Evolutionary conservation across 2,797 vertebrate species (phyloP), one percentile per base, ranked within the genome.

Genomic region (Buphagus erythrorhynchus): DNA sequence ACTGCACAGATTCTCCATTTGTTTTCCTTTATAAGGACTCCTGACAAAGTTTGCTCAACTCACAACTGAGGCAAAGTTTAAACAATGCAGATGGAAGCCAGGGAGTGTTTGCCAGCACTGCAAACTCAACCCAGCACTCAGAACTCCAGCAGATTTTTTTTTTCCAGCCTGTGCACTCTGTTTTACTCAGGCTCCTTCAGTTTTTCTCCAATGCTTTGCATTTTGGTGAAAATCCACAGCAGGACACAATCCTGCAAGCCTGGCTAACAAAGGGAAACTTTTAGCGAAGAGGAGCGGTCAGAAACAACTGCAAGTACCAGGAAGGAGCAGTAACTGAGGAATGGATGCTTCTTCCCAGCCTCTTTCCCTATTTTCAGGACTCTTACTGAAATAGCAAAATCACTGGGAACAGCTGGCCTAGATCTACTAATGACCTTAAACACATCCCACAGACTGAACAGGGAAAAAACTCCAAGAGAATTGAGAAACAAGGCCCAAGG

Each of bases 11-110:
- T 72, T 68, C 67, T 65, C 36, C 54, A 46, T 78, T 95, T 90
- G 88, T 85, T 94, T 91, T 83, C 79, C 94, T 87, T 93, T 91
- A 94, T 13, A 95, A 89, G 55, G 79, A 66, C 58, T 85, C 81
- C 19, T 62, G 51, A 88, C 71, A 81, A 74, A 80, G 51, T 79
- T 38, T 94, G 86, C 63, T 87, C 80, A 71, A 28, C 67, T 89
- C 61, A 76, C 59, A 85, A 45, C 18, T 58, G n/a, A 74, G 63
- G 45, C 86, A 49, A 83, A 79, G 62, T 87, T 95, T 93, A 91
- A 85, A 91, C 74, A 80, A 83, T 13, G 17, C 86, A 94, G 75
- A 89, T 26, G 46, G 78, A 93, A 79, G 66, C 86, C 82, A 31
- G 66, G 51, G 63, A 81, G 35, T 6, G 33, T 71, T 81, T 89